phyloP scores from a whole-genome alignment of 1,140 invertebrate genomes.

The Neelides sp. region DNA sequence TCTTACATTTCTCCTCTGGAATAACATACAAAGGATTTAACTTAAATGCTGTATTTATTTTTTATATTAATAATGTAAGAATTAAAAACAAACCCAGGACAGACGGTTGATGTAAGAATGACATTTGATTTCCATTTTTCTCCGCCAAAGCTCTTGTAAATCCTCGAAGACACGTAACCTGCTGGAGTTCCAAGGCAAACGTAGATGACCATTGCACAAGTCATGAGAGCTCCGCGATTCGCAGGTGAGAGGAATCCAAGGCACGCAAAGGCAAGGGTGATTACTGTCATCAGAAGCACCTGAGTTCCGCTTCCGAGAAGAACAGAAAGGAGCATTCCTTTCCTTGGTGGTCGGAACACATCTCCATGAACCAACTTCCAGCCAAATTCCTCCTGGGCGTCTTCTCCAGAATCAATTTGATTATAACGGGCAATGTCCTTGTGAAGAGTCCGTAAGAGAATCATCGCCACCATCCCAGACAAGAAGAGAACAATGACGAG shows the following conservation, averaged over 20 bases:
- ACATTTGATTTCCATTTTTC: constrained; percentile 98
- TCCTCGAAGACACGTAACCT: constrained; percentile 86
- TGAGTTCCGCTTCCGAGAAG: constrained; percentile 89
- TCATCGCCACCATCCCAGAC: constrained; percentile 99
- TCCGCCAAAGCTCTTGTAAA: constrained; percentile 97
- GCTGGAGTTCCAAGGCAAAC: constrained; percentile 89
- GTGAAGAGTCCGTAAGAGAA: constrained; percentile 88
- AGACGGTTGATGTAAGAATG: constrained; percentile 83
- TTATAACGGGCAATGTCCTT: constrained; percentile 98
- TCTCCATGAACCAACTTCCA: constrained; percentile 97
- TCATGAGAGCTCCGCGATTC: constrained; percentile 96
- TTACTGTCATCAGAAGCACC: constrained; percentile 55
- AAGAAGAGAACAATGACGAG: constrained; percentile 76
- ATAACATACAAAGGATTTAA: constrained; percentile 4
- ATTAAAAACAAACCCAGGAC: constrained; percentile 63
- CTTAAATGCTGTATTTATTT: too few species aligned
- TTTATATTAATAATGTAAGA: constrained; percentile 6
- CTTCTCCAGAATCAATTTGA: constrained; percentile 88
- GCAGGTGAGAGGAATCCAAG: constrained; percentile 95
- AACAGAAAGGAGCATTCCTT: constrained; percentile 90
- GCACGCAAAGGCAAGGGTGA: constrained; percentile 82
- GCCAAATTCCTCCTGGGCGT: constrained; percentile 96
- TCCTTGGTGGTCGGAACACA: constrained; percentile 86
- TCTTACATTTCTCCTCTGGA: background rate
- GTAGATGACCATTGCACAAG: constrained; percentile 87